Evolutionary conservation across 2,797 vertebrate genomes (phyloP).

Genomic region (Enteromius afrohamiltoni): DNA sequence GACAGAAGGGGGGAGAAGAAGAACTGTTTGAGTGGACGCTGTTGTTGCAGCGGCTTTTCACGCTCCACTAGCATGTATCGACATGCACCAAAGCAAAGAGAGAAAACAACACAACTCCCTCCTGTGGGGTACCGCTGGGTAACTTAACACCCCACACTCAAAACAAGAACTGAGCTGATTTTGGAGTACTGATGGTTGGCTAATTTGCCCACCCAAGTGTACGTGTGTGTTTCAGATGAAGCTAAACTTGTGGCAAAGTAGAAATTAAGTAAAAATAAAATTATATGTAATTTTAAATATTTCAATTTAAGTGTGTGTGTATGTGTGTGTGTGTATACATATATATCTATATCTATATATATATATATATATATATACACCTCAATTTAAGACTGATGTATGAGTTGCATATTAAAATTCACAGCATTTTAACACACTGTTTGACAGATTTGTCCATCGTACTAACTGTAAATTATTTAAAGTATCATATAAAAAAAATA

Average conservation of each 20-base stretch:
- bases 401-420: not conserved
- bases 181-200: not conserved
- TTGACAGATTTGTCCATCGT: no score
- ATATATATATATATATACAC: no score
- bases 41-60: constrained; percentile 39
- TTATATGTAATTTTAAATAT: no score
- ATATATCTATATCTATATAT: no score
- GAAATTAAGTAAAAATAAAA: not conserved
- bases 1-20: constrained; percentile 14
- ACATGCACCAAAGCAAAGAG: constrained; percentile 30
- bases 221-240: not conserved
- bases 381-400: not conserved
- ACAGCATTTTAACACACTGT: not conserved
- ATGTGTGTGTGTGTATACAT: no score
- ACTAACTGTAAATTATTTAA: not conserved
- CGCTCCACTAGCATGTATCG: constrained; percentile 45
- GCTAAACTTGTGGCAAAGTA: not conserved
- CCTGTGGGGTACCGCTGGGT: constrained; percentile 36
- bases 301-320: no score
- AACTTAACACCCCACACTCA: constrained; percentile 33
- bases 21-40: constrained; percentile 41
- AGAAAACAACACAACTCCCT: constrained; percentile 40
- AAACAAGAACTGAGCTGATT: constrained; percentile 16
- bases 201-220: constrained; percentile 15
- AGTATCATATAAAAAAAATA: not conserved